Evolutionary conservation across 2,888 invertebrate species (phyloP).

Genomic region (Tetrapedia diversipes): DNA sequence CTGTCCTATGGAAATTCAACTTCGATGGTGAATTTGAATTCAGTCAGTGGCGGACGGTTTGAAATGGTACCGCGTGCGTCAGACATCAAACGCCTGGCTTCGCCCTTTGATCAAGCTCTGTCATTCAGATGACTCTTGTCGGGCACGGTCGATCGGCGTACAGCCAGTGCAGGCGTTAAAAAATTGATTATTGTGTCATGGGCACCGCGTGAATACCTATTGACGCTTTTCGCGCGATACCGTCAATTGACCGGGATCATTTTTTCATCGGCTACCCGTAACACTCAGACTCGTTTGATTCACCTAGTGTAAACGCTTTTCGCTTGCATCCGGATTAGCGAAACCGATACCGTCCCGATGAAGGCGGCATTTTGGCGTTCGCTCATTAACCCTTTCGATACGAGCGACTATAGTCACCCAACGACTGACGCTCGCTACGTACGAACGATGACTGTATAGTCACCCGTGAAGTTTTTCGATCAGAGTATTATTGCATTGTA

Average conservation of each 20-base stretch:
- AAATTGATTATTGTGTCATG: constrained; percentile 71
- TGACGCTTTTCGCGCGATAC: constrained; percentile 36
- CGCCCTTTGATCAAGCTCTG: constrained; percentile 81
- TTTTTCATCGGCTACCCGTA: constrained; percentile 26
- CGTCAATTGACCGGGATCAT: constrained; percentile 37
- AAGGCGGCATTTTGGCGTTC: no score
- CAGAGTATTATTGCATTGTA: no score
- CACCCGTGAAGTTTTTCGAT: no score
- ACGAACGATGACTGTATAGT: no score
- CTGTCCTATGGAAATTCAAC: constrained; percentile 67
- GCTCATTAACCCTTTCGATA: no score
- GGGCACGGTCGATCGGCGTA: constrained; percentile 64
- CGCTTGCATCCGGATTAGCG: no score
- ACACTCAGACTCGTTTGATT: no score
- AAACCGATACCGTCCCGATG: no score
- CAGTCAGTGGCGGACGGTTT: constrained; percentile 64
- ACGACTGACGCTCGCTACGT: no score
- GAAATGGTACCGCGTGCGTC: constrained; percentile 78
- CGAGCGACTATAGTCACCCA: no score
- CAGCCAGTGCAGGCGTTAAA: constrained; percentile 57
- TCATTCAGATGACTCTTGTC: constrained; percentile 82
- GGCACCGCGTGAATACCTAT: constrained; percentile 59
- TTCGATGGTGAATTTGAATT: constrained; percentile 65
- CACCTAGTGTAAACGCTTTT: no score
- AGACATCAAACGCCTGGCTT: constrained; percentile 81